These are phyloP conservation scores for Habroteleia sp. DNA, from an alignment of 2,888 invertebrate species.

Conservation along the genomic window DNA sequence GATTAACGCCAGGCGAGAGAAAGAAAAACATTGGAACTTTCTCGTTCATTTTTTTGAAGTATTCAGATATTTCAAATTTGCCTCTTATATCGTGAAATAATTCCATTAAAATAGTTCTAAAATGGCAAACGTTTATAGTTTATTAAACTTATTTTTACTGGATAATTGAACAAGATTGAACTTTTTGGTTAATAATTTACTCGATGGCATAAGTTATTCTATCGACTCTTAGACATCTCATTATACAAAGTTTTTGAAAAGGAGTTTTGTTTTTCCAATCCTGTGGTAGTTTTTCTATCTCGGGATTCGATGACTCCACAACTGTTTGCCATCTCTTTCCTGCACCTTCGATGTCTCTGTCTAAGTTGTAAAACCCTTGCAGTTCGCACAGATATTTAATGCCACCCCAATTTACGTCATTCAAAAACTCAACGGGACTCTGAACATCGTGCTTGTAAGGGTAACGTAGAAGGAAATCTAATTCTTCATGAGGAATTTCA, in stretches of 20 bases:
- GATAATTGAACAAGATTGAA: no score
- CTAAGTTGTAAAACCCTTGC: constrained; percentile 91
- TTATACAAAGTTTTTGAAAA: constrained; percentile 93
- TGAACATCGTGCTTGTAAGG: constrained; percentile 88
- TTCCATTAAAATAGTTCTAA: background rate
- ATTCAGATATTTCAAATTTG: no score
- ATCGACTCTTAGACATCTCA: constrained; percentile 94
- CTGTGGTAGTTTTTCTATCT: constrained; percentile 95
- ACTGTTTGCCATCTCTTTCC: constrained; percentile 96
- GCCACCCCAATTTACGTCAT: constrained; percentile 90
- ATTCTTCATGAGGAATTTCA: constrained; percentile 88
- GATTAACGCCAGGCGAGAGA: constrained; percentile 96
- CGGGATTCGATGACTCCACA: constrained; percentile 94
- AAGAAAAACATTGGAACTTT: constrained; percentile 96
- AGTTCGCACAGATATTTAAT: constrained; percentile 89
- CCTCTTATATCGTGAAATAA: no score
- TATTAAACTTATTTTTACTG: background rate
- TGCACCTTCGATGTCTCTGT: constrained; percentile 95
- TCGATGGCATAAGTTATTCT: constrained; percentile 95
- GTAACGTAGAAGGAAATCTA: constrained; percentile 93
- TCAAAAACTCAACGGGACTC: constrained; percentile 92
- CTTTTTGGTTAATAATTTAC: constrained; percentile 77
- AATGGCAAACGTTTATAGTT: no score
- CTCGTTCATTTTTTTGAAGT: constrained; percentile 91
- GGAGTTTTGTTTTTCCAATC: constrained; percentile 96